Evolutionary conservation across 2,888 invertebrate genomes (phyloP).

Genomic region (Eurois occulta): DNA sequence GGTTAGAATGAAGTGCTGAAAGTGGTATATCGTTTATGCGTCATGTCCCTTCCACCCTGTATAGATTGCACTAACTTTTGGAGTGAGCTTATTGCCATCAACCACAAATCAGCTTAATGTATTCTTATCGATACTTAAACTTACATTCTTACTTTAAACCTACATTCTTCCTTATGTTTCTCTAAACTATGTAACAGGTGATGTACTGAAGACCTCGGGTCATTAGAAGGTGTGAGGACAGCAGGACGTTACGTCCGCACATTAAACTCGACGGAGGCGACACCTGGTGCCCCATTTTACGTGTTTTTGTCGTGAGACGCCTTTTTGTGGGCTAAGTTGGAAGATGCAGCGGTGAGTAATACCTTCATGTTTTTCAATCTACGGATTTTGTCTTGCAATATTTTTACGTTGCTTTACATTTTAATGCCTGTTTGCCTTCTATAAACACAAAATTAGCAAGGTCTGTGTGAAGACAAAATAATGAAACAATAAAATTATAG

Average conservation of each 20-base stretch:
- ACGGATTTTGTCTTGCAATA: neutral
- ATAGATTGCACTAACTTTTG: neutral
- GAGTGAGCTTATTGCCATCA: neutral
- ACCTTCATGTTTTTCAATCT: neutral
- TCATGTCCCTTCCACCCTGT: neutral
- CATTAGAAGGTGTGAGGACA: slow-evolving; percentile 31
- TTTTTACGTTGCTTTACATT: neutral
- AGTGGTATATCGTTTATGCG: neutral
- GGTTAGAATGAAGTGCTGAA: neutral
- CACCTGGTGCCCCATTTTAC: slow-evolving; percentile 53
- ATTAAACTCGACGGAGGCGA: slow-evolving; percentile 30
- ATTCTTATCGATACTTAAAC: neutral
- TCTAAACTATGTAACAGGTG: slow-evolving; percentile 6
- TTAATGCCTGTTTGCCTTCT: neutral
- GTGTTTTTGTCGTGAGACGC: slow-evolving; percentile 45
- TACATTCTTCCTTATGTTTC: neutral
- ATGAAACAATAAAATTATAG: neutral
- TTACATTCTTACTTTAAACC: neutral
- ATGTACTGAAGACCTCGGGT: neutral
- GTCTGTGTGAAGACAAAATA: neutral
- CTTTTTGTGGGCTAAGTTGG: neutral
- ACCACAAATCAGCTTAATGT: neutral
- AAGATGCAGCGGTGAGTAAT: neutral
- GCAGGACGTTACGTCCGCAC: slow-evolving; percentile 15
- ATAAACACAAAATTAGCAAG: neutral